phyloP scores from a whole-genome alignment of 2,113 vertebrate genomes.

The Notothenia rossii region DNA sequence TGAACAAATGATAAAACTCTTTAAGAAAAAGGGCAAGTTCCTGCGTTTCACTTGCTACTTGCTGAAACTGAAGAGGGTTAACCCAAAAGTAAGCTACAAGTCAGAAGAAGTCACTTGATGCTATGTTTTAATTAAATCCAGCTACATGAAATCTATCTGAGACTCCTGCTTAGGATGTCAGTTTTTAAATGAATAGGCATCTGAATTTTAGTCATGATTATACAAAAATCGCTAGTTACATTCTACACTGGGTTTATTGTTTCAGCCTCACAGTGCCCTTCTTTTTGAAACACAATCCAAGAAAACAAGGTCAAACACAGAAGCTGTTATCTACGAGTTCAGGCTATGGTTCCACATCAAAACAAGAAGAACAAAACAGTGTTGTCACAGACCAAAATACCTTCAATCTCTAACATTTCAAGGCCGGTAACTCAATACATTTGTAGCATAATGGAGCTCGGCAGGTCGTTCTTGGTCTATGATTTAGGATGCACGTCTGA shows the following conservation, averaged over 20 bases:
- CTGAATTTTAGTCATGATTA: conserved; percentile 17
- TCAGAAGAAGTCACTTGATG: not conserved
- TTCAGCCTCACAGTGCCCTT: conserved; percentile 34
- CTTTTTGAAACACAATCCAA: conserved; percentile 59
- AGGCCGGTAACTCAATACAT: conserved; percentile 74
- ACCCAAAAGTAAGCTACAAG: no score
- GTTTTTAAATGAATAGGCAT: conserved; percentile 17
- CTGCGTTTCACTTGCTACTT: no score
- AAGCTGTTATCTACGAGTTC: conserved; percentile 43
- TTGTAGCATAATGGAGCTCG: conserved; percentile 71
- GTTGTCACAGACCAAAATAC: conserved; percentile 17
- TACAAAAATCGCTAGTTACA: conserved; percentile 33
- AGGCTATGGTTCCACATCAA: conserved; percentile 27
- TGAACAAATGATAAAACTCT: no score
- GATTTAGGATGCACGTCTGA: conserved; percentile 65
- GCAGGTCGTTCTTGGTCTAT: conserved; percentile 53
- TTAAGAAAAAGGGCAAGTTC: no score
- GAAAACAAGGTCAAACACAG: conserved; percentile 57
- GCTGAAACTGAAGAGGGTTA: no score
- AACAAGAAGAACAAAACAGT: conserved; percentile 38
- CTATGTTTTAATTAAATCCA: not conserved
- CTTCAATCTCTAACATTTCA: conserved; percentile 44
- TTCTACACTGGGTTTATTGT: conserved; percentile 38
- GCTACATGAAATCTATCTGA: not conserved
- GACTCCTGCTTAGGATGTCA: not conserved